Evolutionary conservation across 2,888 invertebrate genomes (phyloP).

Genomic region (Diachrysia chrysitis): DNA sequence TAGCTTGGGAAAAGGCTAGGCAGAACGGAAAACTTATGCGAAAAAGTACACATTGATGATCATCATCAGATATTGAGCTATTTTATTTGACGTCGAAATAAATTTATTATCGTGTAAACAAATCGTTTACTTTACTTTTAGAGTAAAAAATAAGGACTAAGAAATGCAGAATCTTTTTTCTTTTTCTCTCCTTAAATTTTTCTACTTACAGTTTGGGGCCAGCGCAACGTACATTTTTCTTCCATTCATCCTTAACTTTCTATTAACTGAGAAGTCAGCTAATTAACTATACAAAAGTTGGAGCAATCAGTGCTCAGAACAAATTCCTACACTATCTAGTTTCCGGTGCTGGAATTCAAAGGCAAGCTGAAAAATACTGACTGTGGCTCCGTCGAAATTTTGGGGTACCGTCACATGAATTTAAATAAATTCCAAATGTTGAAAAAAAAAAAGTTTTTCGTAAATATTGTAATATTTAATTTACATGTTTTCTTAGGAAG

Average conservation of each 20-base stretch:
- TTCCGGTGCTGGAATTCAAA: background rate
- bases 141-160: background rate
- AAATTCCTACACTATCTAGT: constrained; percentile 2
- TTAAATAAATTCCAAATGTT: background rate
- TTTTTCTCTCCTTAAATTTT: background rate
- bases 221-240: constrained; percentile 4
- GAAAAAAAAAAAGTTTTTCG: too few species aligned
- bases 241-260: background rate
- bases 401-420: background rate
- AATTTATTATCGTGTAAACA: too few species aligned
- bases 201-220: background rate
- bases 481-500: too few species aligned
- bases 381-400: background rate
- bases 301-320: background rate
- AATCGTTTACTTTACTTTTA: too few species aligned
- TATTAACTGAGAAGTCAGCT: constrained; percentile 3
- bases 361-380: constrained; percentile 5
- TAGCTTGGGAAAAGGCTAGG: too few species aligned
- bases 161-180: background rate
- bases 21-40: too few species aligned
- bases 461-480: too few species aligned
- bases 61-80: too few species aligned
- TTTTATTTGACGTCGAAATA: too few species aligned
- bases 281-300: constrained; percentile 1
- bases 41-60: too few species aligned